Percentiles rank a stretch among this genome's conserved stretches.
Evolutionary conservation across 2,888 invertebrate genomes (phyloP).

Genomic region (Trachelus iudaicus): DNA sequence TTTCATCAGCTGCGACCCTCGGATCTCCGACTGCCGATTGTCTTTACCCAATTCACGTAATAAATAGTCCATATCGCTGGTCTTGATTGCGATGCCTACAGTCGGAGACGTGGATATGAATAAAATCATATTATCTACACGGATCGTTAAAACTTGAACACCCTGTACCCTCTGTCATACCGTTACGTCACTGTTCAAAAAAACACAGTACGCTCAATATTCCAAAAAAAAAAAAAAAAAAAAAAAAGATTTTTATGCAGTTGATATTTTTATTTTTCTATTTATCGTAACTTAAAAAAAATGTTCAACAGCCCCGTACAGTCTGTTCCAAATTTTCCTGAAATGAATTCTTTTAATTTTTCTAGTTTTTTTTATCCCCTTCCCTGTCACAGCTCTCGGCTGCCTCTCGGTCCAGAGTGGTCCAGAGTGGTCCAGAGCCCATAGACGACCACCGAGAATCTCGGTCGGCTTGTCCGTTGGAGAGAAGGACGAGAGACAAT

Average conservation of each 20-base stretch:
- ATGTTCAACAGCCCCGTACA: neutral
- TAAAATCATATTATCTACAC: neutral
- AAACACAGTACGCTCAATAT: neutral
- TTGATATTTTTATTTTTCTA: neutral
- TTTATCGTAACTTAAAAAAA: neutral
- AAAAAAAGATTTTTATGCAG: neutral
- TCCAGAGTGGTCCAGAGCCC: too few relatives aligned
- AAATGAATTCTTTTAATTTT: neutral
- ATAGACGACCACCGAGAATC: neutral
- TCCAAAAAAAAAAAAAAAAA: neutral
- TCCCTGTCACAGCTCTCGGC: neutral
- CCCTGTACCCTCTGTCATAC: neutral
- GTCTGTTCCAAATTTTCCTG: neutral
- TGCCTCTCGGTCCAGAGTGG: neutral
- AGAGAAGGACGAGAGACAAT: neutral
- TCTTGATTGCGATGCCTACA: neutral
- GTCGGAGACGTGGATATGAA: too few relatives aligned
- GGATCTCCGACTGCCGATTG: neutral
- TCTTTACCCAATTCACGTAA: neutral
- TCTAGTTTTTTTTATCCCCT: too few relatives aligned
- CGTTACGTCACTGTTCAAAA: neutral
- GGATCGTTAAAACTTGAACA: neutral
- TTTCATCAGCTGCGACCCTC: neutral
- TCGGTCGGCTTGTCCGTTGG: neutral
- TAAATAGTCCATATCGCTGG: neutral